Evolutionary conservation across 2,888 invertebrate species (phyloP).

Genomic region (Nebria brevicollis): DNA sequence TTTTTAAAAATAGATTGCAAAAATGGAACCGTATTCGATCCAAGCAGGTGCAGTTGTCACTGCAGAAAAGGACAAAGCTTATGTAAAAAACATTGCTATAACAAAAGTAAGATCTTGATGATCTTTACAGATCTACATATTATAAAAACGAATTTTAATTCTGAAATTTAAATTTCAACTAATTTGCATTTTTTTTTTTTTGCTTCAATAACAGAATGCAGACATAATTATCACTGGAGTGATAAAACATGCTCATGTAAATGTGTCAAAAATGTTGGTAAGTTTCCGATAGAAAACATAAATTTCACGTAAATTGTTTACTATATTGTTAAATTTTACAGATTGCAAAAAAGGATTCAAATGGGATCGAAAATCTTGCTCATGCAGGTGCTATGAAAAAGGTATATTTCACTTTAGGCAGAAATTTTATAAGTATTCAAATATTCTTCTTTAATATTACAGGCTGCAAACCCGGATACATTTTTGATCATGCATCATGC

Average conservation of each 20-base stretch:
- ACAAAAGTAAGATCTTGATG: not conserved
- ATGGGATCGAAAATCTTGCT: not conserved
- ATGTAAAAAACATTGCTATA: not conserved
- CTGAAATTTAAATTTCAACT: too few relatives aligned
- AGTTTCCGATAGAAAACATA: not conserved
- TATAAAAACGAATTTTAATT: too few relatives aligned
- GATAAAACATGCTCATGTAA: not conserved
- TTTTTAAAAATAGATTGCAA: not conserved
- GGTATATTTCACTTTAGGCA: not conserved
- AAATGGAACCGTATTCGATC: not conserved
- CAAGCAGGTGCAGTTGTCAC: not conserved
- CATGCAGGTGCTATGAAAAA: not conserved
- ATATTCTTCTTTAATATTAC: not conserved
- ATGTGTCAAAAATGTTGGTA: not conserved
- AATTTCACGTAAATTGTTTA: not conserved
- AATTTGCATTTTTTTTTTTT: not conserved
- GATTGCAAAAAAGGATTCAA: not conserved
- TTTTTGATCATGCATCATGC: not conserved
- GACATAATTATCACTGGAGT: not conserved
- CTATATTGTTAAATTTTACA: not conserved
- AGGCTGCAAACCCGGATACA: not conserved
- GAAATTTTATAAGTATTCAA: not conserved
- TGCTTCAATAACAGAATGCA: not conserved
- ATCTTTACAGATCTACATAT: too few relatives aligned
- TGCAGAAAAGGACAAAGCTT: not conserved